phyloP scores from a whole-genome alignment of 2,888 invertebrate genomes.

The Adela reaumurella region DNA sequence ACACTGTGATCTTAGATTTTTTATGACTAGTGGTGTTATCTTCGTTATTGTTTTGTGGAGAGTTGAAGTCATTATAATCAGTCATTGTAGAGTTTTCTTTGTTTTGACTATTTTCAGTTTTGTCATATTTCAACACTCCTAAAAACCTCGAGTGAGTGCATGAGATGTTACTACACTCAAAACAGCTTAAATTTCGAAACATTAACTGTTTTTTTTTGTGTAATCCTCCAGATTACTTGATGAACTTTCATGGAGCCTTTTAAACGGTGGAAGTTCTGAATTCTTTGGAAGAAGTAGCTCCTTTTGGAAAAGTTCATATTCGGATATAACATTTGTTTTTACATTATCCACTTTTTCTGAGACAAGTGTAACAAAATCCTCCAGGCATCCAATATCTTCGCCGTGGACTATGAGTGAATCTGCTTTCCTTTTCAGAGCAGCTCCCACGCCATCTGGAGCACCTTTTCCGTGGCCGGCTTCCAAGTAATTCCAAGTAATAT shows the following conservation, averaged over 20 bases:
- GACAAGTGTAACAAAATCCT: slow-evolving; percentile 1
- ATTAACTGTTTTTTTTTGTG: slow-evolving; percentile 1
- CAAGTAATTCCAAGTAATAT: slow-evolving; percentile 1
- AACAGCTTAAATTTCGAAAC: slow-evolving; percentile 1
- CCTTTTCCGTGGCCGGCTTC: neutral
- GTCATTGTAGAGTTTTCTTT: neutral
- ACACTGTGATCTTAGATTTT: neutral
- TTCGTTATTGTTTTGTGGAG: neutral
- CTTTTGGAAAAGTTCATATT: neutral
- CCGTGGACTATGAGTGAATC: neutral
- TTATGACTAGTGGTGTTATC: slow-evolving; percentile 1
- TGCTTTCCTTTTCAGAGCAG: neutral
- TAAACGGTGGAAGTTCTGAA: neutral
- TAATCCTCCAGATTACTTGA: slow-evolving; percentile 1
- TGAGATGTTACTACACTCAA: slow-evolving; percentile 1
- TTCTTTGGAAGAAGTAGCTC: neutral
- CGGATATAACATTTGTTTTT: slow-evolving; percentile 1
- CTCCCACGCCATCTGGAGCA: neutral
- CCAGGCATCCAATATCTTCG: neutral
- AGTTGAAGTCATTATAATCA: neutral
- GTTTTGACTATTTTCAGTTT: slow-evolving; percentile 1
- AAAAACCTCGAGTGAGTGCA: slow-evolving; percentile 1
- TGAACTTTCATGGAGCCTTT: slow-evolving; percentile 1
- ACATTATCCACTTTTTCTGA: slow-evolving; percentile 1
- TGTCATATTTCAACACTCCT: neutral